phyloP scores from a whole-genome alignment of 2,888 invertebrate species.

The Machimus rusticus region DNA sequence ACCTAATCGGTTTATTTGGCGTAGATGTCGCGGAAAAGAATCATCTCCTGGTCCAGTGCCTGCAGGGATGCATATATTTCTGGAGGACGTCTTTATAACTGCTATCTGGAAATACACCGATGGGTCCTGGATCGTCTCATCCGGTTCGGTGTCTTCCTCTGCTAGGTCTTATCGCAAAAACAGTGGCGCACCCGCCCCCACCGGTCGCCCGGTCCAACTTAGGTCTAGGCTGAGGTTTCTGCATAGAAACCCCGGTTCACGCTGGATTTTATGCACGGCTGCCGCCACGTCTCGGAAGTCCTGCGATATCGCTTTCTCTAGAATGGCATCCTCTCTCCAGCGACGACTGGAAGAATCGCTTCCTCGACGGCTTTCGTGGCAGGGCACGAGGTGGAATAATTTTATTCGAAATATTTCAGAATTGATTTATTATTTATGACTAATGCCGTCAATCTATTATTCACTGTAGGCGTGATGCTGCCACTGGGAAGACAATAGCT shows the following conservation, averaged over 20 bases:
- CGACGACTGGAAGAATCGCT: background rate
- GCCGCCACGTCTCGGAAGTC: background rate
- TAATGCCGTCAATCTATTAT: conserved; percentile 35
- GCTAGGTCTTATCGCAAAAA: conserved; percentile 14
- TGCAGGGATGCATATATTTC: background rate
- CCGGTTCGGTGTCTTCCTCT: conserved; percentile 20
- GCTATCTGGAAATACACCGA: background rate
- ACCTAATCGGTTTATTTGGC: conserved; percentile 26
- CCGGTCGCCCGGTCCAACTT: background rate
- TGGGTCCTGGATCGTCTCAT: background rate
- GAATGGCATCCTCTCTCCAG: background rate
- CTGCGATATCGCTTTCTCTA: background rate
- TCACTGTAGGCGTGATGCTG: background rate
- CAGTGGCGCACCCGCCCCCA: background rate
- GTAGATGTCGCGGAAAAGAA: conserved; percentile 31
- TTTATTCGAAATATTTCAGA: conserved; percentile 16
- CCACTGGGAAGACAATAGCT: background rate
- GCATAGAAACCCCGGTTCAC: background rate
- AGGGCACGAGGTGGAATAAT: conserved; percentile 19
- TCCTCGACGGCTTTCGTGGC: background rate
- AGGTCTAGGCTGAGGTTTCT: background rate
- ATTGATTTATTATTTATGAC: conserved; percentile 39
- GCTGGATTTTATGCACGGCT: conserved; percentile 17
- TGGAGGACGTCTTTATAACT: background rate
- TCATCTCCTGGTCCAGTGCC: background rate